Evolutionary conservation across 2,888 invertebrate species (phyloP), one percentile per base, ranked within the genome.

Genomic region (Pachycephus smyrnensis): DNA sequence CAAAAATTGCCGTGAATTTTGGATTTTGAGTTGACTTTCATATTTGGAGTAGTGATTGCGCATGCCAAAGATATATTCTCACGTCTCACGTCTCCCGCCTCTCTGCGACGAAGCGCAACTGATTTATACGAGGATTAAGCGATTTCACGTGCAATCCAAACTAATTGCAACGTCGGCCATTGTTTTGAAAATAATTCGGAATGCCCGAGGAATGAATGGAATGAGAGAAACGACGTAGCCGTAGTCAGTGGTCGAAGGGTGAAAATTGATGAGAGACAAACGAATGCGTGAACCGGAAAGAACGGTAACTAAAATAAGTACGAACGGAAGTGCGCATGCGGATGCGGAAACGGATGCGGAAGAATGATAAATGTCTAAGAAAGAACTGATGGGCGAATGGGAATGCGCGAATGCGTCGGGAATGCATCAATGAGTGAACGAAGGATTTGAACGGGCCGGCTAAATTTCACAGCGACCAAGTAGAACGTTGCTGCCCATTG

Each of bases 21-120:
- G 74, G 89, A 89, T 88, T 90, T 89, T 90, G 90, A 91, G 90
- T 89, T 89, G 89, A 55, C 23, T 86, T 89, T 90, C 86, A 90
- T 90, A 90, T 90, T 91, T 91, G 89, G 89, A 91, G 91, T 91
- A 91, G 91, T 91, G 91, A 89, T 91, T 91, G 91, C 88, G 91
- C 91, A 91, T 91, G 91, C 89, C 87, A 89, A 88, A 84, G 81
- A 90, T 89, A 91, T 91, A 55, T 55, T 55, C 55, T 55, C 55
- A 55, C 55, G 55, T 91, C 91, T 91, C 91, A 91, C 91, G 88
- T 91, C 91, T 91, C 91, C 91, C 91, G 91, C 89, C 90, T 90
- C 89, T 90, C 89, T 90, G 89, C 89, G 88, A 90, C 85, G 87
- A 90, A 87, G 88, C 89, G 89, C 88, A 88, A 88, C 87, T 86